A percentile compares a stretch with the other conserved stretches of the same genome.
phyloP scores from a whole-genome alignment of 2,113 vertebrate genomes.

The Laticauda laticaudata region DNA sequence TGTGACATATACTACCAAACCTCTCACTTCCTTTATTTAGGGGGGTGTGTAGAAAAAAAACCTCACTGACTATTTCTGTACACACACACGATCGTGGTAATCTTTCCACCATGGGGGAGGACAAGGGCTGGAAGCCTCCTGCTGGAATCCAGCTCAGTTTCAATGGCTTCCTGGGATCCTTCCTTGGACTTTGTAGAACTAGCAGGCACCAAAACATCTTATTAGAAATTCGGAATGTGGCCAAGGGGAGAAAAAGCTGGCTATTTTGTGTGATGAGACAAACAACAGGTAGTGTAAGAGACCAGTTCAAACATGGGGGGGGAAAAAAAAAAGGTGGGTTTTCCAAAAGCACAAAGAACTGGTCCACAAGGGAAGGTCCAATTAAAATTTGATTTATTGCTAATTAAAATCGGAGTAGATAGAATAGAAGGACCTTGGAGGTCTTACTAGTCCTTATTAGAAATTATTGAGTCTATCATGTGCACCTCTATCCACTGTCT shows the following conservation, averaged over 20 bases:
- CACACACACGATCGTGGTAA: not conserved
- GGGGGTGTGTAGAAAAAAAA: not conserved
- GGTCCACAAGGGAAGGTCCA: not conserved
- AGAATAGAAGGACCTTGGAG: no score
- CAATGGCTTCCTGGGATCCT: not conserved
- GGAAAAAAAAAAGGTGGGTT: no score
- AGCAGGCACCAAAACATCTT: not conserved
- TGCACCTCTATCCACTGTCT: no score
- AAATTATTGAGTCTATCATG: no score
- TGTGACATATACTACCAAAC: not conserved
- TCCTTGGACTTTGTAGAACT: not conserved
- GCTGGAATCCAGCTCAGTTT: not conserved
- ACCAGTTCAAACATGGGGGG: not conserved
- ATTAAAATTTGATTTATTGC: not conserved
- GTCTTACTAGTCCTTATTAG: no score
- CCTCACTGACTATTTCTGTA: not conserved
- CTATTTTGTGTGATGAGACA: not conserved
- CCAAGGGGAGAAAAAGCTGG: not conserved
- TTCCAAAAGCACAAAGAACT: not conserved
- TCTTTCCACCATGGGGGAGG: not conserved
- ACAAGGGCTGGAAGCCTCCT: not conserved
- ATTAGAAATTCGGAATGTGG: not conserved
- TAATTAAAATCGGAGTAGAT: not conserved
- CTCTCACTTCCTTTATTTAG: not conserved
- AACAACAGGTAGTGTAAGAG: not conserved